Conservation (phyloP, 2,113 vertebrate genomes). For the Myanophis thanlyinensis region DNA sequence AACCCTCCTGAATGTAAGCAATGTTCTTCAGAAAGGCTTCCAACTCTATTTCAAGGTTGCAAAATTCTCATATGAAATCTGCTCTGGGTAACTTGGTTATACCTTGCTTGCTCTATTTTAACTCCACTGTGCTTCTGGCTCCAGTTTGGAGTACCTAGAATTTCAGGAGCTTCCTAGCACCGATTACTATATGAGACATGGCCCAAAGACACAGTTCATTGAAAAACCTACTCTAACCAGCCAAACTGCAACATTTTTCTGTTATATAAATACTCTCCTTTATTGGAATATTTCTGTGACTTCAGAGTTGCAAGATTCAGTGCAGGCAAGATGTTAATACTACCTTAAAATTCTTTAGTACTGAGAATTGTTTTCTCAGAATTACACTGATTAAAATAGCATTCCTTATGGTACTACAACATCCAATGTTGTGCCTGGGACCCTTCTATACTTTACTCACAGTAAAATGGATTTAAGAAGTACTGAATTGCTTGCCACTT, state of each 20-base stretch:
- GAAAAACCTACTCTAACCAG: rapidly evolving
- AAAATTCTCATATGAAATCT: not conserved
- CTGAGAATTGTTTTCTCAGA: not conserved
- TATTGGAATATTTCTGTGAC: not conserved
- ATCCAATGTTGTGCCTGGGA: not conserved
- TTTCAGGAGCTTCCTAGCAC: not conserved
- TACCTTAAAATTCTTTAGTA: not conserved
- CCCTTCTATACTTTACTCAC: not conserved
- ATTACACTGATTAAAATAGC: not conserved
- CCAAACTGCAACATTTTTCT: not conserved
- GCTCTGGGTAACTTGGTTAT: not conserved
- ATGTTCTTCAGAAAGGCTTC: not conserved
- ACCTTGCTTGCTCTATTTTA: not conserved
- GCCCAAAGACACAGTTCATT: not conserved
- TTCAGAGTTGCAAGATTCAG: not conserved
- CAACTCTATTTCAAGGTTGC: not conserved
- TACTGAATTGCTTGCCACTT: not conserved
- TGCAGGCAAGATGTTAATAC: not conserved
- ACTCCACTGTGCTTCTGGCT: not conserved
- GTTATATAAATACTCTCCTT: not conserved
- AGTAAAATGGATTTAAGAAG: not conserved
- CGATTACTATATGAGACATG: not conserved
- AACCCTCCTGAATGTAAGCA: not conserved
- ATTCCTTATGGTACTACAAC: not conserved
- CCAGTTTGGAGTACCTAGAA: not conserved